Evolutionary conservation across 2,888 invertebrate genomes (phyloP).

Genomic region (Camponotus fellah): DNA sequence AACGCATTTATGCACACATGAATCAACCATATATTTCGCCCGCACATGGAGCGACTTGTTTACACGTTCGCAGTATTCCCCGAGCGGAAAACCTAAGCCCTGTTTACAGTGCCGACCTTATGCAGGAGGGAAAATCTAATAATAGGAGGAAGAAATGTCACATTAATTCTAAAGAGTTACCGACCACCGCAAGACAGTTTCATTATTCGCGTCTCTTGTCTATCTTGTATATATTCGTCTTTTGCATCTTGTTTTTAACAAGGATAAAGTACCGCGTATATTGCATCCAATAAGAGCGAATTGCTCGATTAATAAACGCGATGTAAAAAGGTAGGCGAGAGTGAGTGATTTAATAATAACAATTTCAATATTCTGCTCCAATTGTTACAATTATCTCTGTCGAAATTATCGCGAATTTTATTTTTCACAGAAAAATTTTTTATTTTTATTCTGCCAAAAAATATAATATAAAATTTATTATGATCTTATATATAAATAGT

Average conservation of each 20-base stretch:
- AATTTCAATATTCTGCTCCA: not conserved
- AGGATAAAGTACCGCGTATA: not conserved
- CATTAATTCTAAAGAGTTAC: conserved; percentile 58
- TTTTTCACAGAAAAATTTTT: not conserved
- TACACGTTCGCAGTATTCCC: conserved; percentile 69
- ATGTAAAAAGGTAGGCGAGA: not conserved
- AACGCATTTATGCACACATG: not conserved
- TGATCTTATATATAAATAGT: not conserved
- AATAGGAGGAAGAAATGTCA: conserved; percentile 38
- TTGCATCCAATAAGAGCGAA: not conserved
- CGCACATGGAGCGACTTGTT: conserved; percentile 67
- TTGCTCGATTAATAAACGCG: conserved; percentile 15
- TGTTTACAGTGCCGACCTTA: conserved; percentile 58
- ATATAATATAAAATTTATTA: not conserved
- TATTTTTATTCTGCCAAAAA: not conserved
- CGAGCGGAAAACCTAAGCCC: conserved; percentile 64
- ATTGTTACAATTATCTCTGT: not conserved
- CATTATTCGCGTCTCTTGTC: conserved; percentile 25
- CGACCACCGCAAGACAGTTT: conserved; percentile 34
- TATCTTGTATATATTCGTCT: not conserved
- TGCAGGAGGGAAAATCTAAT: conserved; percentile 52
- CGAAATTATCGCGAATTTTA: not conserved
- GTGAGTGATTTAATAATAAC: not conserved
- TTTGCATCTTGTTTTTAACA: conserved; percentile 29
- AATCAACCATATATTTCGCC: conserved; percentile 12